Evolutionary conservation across 2,797 vertebrate species (phyloP).

Genomic region (Neoniphon sammara): DNA sequence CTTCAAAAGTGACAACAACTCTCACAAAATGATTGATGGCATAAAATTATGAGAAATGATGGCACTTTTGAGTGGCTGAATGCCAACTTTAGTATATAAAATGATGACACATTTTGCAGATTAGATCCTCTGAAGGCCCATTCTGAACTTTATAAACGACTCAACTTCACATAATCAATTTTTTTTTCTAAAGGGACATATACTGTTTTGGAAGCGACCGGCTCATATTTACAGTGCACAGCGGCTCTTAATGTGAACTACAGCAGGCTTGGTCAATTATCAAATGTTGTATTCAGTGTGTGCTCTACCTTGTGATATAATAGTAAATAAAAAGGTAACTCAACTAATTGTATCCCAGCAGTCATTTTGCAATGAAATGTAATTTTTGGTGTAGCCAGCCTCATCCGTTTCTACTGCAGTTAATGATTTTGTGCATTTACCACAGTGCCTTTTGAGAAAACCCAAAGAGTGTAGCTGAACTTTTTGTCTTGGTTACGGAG

Average conservation of each 20-base stretch:
- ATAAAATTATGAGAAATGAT: background rate
- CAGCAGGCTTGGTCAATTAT: constrained; percentile 3
- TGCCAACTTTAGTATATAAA: background rate
- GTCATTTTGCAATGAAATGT: too few species aligned
- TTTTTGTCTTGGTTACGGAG: too few species aligned
- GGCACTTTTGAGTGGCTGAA: background rate
- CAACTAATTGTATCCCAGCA: too few species aligned
- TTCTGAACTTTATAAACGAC: constrained; percentile 32
- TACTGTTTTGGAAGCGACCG: constrained; percentile 25
- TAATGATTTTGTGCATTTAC: too few species aligned
- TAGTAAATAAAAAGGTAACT: background rate
- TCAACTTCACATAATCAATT: constrained; percentile 20
- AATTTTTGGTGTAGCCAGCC: too few species aligned
- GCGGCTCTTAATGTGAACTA: constrained; percentile 34
- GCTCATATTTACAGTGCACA: background rate
- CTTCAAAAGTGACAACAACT: too few species aligned
- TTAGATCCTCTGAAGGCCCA: background rate
- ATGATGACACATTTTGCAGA: background rate
- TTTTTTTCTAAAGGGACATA: background rate
- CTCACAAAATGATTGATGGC: too few species aligned
- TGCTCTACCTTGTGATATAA: background rate
- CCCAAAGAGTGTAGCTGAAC: too few species aligned
- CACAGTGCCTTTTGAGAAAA: too few species aligned
- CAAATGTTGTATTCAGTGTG: background rate
- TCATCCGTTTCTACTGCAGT: too few species aligned